Conservation (phyloP, 2,113 vertebrate species). For the Reinhardtius hippoglossoides region DNA sequence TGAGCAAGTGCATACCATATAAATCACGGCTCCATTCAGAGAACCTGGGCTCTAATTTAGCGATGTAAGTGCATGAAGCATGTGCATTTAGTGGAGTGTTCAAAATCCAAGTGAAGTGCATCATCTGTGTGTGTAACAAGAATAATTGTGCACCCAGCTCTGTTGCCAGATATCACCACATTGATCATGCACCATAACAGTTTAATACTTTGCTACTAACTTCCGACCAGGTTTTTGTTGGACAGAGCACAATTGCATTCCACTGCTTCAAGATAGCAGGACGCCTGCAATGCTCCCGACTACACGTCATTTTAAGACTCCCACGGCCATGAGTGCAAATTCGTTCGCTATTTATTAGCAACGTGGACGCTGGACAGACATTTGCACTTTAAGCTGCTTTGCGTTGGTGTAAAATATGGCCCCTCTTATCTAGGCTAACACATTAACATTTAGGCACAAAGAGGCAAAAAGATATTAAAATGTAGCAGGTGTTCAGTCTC, state of each 20-base stretch:
- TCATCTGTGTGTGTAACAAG: no score
- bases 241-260: neutral
- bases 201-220: neutral
- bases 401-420: neutral
- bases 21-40: neutral
- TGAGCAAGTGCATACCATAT: neutral
- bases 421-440: conserved; percentile 30
- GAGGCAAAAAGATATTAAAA: conserved; percentile 53
- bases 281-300: neutral
- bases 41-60: neutral
- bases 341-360: neutral
- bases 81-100: neutral
- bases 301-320: neutral
- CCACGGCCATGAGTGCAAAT: neutral
- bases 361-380: neutral
- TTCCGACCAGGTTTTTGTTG: no score
- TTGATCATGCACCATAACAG: neutral
- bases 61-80: neutral
- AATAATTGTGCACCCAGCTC: no score
- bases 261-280: neutral
- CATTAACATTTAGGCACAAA: conserved; percentile 29
- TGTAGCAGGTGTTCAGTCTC: conserved; percentile 61
- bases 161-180: no score
- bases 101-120: neutral
- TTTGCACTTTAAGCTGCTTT: neutral